Evolutionary conservation across 2,113 vertebrate species (phyloP).

Genomic region (Jacana jacana): DNA sequence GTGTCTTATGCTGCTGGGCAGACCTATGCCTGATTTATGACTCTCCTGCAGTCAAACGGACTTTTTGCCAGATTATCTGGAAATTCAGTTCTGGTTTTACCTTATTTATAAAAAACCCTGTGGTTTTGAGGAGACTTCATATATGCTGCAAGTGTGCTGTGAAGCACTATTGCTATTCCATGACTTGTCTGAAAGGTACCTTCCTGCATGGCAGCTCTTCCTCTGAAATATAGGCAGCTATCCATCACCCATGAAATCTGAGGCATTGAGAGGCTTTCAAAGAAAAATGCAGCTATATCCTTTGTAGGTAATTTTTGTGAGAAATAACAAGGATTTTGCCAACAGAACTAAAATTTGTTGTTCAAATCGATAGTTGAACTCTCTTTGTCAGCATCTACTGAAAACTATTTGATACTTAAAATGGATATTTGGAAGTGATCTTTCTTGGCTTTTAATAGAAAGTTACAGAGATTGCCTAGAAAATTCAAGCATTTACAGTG

Average conservation of each 20-base stretch:
- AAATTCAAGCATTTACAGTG: neutral
- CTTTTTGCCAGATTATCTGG: neutral
- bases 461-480: neutral
- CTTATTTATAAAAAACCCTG: neutral
- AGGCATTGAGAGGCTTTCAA: neutral
- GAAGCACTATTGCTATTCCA: neutral
- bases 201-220: neutral
- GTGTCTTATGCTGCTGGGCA: constrained; percentile 16
- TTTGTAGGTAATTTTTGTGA: neutral
- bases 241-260: neutral
- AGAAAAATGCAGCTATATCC: neutral
- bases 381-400: neutral
- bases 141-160: fast-evolving
- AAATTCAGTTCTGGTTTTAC: neutral
- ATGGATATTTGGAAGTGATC: neutral
- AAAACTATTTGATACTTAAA: neutral
- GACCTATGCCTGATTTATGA: constrained; percentile 46
- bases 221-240: neutral
- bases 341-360: neutral
- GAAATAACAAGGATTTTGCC: neutral
- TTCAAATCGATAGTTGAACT: neutral
- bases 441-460: neutral
- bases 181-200: neutral
- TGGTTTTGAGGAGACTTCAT: neutral
- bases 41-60: constrained; percentile 1